Evolutionary conservation across 2,113 vertebrate genomes (phyloP).

Genomic region (Erythrolamprus reginae): DNA sequence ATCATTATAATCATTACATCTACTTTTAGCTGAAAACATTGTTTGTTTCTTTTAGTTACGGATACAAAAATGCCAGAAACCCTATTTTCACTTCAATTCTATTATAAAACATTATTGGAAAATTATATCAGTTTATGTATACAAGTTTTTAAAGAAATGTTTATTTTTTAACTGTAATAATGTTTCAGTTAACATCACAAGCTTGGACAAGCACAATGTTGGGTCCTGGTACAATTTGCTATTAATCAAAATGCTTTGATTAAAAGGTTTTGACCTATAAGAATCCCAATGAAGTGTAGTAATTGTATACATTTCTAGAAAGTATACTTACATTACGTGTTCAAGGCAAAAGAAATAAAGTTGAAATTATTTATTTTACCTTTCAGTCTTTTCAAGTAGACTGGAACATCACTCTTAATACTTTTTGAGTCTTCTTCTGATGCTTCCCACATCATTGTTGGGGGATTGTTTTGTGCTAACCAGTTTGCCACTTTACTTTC

Average conservation of each 20-base stretch:
- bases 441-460: conserved; percentile 84
- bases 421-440: conserved; percentile 95
- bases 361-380: conserved; percentile 74
- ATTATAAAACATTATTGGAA: conserved; percentile 20
- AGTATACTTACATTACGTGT: conserved; percentile 24
- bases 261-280: conserved; percentile 28
- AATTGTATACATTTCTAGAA: conserved; percentile 4
- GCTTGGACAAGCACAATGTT: conserved; percentile 33
- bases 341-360: conserved; percentile 28
- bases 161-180: conserved; percentile 24
- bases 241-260: background rate
- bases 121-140: conserved; percentile 23
- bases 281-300: conserved; percentile 9
- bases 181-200: background rate
- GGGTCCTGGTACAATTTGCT: conserved; percentile 13
- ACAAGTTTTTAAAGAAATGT: conserved; percentile 12
- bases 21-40: conserved; percentile 10
- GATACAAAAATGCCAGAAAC: background rate
- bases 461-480: conserved; percentile 96
- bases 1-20: background rate
- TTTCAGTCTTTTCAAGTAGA: conserved; percentile 95
- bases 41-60: background rate
- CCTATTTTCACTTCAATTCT: background rate
- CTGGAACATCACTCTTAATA: conserved; percentile 95
- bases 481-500: conserved; percentile 98